Base-by-base conservation (phyloP, 2,888 invertebrate genomes). In the Limnephilus auricula region DNA sequence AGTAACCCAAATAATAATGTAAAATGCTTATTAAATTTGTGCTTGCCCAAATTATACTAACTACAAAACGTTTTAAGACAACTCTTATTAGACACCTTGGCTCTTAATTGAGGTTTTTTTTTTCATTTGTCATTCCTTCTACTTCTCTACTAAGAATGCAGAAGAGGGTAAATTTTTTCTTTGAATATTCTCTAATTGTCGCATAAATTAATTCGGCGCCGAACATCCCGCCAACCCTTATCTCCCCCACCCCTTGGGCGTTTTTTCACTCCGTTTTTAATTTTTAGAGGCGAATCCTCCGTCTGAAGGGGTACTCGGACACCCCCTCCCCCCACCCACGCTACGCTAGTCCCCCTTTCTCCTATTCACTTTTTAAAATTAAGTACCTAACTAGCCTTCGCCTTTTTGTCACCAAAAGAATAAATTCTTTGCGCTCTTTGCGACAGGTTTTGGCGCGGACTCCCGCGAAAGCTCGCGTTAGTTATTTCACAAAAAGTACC, bases 201-300 rank as follows among this genome's bases (percentile, higher is more conserved):
- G 93, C 92, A 93, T 93, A 93, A 93, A 93, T 93, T 93, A 93
- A 93, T 92, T 91, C 90, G 83, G 83, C 90, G 89, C 89, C 82
- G 92, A 88, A 50, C 83, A 91, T 91, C 91, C 90, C 87, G 89
- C 92, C 90, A 79, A 90, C 90, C 89, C 91, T 88, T 88, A 88
- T 88, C 88, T 92, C 87, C 50, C 82, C 90, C 84, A 32, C 90
- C 89, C 90, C 90, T 34, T 83, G 32, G 32, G 31, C 82, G 79
- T 37, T 83, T 90, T 89, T 90, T 82, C 65, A 90, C 65, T 83
- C 45, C 30, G 79, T 50, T 83, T 92, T 92, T 90, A 88, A 88
- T 88, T 88, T 88, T 88, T 78, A 90, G 37, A 50, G 45, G 86
- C 40, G 86, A 84, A 84, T 87, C 40, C 89, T 79, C 90, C 84